Percentiles rank a stretch among this genome's conserved stretches.
Evolutionary conservation across 92 coral and sea anemone genomes (phyloP).

Genomic region (Scolanthus callimorphus): DNA sequence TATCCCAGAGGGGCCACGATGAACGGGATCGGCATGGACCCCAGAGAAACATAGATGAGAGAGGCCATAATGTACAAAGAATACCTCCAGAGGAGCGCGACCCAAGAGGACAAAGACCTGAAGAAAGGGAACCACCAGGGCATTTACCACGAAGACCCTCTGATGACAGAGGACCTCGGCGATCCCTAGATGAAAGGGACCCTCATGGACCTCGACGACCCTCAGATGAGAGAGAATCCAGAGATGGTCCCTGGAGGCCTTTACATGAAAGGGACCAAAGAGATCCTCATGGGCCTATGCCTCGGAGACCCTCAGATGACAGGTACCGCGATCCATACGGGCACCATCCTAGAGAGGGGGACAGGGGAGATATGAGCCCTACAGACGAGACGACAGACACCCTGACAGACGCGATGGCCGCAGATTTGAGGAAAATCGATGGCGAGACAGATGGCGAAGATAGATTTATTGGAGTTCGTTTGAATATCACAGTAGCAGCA

Average conservation of each 20-base stretch:
- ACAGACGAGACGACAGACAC: slow-evolving; percentile 42
- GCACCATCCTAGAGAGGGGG: slow-evolving; percentile 12
- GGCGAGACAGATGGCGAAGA: slow-evolving; percentile 53
- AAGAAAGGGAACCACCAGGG: background rate
- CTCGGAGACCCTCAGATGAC: slow-evolving; percentile 17
- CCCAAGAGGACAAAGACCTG: no score
- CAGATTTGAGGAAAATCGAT: slow-evolving; percentile 36
- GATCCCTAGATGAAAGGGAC: slow-evolving; percentile 2
- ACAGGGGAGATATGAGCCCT: slow-evolving; percentile 43
- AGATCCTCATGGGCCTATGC: slow-evolving; percentile 15
- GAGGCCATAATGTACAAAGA: no score
- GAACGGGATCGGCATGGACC: no score
- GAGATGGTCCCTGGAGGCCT: slow-evolving; percentile 9
- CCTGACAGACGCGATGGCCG: slow-evolving; percentile 27
- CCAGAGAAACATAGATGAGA: no score
- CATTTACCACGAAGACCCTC: background rate
- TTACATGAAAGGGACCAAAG: slow-evolving; percentile 37
- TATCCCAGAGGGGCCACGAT: no score
- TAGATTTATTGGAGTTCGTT: no score
- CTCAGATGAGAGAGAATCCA: slow-evolving; percentile 3
- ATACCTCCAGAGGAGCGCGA: no score
- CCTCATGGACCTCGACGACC: background rate
- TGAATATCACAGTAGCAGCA: no score
- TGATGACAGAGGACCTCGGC: background rate
- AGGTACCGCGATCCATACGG: slow-evolving; percentile 30